These are phyloP conservation scores for Craterocephalus amniculus DNA, from an alignment of 2,797 vertebrate species.

Conservation along the genomic window DNA sequence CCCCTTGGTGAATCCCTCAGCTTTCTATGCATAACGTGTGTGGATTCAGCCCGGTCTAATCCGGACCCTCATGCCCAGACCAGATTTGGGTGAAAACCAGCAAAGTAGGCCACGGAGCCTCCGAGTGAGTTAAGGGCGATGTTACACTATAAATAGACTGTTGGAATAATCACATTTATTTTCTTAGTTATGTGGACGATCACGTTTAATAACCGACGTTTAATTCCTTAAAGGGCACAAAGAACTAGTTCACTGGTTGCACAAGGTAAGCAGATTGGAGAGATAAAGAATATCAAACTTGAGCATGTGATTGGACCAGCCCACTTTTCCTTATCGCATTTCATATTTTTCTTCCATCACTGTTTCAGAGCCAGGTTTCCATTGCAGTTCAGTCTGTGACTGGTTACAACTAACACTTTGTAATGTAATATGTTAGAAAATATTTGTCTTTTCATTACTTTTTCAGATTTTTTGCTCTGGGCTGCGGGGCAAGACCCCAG, in stretches of 20 bases:
- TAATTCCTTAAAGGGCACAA: conserved; percentile 36
- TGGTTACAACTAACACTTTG: background rate
- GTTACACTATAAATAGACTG: conserved; percentile 59
- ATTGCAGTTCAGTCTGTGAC: conserved; percentile 20
- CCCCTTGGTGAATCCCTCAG: conserved; percentile 39
- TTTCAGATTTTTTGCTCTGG: background rate
- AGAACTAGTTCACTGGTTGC: conserved; percentile 47
- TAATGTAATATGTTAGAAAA: background rate
- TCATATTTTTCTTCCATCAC: conserved; percentile 44
- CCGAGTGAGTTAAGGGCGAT: conserved; percentile 52
- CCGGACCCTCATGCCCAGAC: conserved; percentile 53
- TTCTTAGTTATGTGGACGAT: conserved; percentile 50
- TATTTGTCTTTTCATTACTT: background rate
- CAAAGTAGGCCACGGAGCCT: conserved; percentile 67
- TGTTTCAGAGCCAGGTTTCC: conserved; percentile 38
- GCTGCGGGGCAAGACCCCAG: background rate
- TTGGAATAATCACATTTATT: conserved; percentile 67
- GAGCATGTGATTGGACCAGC: conserved; percentile 17
- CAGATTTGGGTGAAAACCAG: conserved; percentile 73
- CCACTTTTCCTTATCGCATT: conserved; percentile 49
- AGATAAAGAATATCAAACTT: conserved; percentile 44
- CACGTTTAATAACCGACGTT: conserved; percentile 66
- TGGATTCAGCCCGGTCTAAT: conserved; percentile 65
- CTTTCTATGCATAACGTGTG: conserved; percentile 51
- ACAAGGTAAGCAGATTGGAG: conserved; percentile 24